Conservation (phyloP, 92 coral and sea anemone genomes). For the Heliopora coerulea region DNA sequence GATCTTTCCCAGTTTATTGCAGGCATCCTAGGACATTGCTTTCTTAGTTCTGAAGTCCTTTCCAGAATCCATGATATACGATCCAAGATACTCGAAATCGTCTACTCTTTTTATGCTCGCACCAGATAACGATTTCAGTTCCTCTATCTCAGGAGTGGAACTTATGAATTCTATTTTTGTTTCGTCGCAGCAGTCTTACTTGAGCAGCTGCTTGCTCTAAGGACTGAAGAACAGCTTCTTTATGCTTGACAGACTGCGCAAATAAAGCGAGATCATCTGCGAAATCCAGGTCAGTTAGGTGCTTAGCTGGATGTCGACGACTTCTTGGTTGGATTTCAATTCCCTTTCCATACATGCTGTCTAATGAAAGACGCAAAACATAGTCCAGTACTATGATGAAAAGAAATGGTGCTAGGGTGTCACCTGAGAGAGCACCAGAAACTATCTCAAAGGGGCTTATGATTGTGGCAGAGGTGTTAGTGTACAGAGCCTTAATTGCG, state of each 20-base stretch:
- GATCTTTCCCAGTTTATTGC: too few species aligned
- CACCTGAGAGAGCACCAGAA: constrained; percentile 47
- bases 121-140: too few species aligned
- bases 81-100: constrained; percentile 29
- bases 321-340: constrained; percentile 49
- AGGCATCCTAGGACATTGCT: too few species aligned
- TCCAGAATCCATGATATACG: too few species aligned
- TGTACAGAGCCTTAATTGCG: too few species aligned
- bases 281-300: too few species aligned
- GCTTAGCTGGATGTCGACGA: constrained; percentile 37
- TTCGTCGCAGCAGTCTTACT: constrained; percentile 47
- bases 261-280: too few species aligned
- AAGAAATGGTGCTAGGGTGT: constrained; percentile 45
- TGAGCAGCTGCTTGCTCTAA: constrained; percentile 48
- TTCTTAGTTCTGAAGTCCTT: too few species aligned
- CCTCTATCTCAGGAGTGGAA: neutral
- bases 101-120: too few species aligned
- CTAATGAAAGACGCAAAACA: constrained; percentile 42
- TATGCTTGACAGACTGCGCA: too few species aligned
- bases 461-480: constrained; percentile 49
- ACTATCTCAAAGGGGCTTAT: constrained; percentile 53
- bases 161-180: constrained; percentile 21
- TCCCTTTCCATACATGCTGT: constrained; percentile 38
- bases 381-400: constrained; percentile 49
- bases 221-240: constrained; percentile 49